These are phyloP conservation scores for Philonicus albiceps DNA, from an alignment of 2,888 invertebrate species.

Conservation along the genomic window DNA sequence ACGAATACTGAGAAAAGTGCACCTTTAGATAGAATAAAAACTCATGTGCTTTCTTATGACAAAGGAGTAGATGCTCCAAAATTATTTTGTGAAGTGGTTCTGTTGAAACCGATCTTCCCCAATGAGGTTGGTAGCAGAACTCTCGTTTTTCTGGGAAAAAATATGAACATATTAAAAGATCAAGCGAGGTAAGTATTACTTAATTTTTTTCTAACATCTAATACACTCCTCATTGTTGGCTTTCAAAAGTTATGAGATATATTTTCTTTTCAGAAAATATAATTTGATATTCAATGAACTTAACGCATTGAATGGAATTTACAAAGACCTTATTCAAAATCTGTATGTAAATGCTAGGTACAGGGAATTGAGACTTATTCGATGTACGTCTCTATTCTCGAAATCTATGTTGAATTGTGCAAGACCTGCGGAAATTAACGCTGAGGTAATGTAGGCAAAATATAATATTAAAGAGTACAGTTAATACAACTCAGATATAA, in stretches of 20 bases:
- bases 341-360: conserved; percentile 67
- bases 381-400: conserved; percentile 52
- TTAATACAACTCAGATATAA: neutral
- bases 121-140: conserved; percentile 53
- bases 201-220: neutral
- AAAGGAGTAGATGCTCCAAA: conserved; percentile 68
- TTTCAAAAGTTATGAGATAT: neutral
- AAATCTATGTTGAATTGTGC: conserved; percentile 53
- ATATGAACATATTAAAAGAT: conserved; percentile 62
- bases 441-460: conserved; percentile 47
- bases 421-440: conserved; percentile 53
- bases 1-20: conserved; percentile 54
- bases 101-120: conserved; percentile 53
- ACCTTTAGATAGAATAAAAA: conserved; percentile 67
- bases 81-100: conserved; percentile 63
- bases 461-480: neutral
- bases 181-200: conserved; percentile 63
- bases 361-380: conserved; percentile 48
- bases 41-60: conserved; percentile 72
- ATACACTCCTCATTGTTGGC: neutral
- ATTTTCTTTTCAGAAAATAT: conserved; percentile 65
- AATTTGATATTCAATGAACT: conserved; percentile 71
- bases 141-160: conserved; percentile 56
- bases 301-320: conserved; percentile 72
- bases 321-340: conserved; percentile 65